Evolutionary conservation across 2,888 invertebrate genomes (phyloP).

Genomic region (Euclidia mi): DNA sequence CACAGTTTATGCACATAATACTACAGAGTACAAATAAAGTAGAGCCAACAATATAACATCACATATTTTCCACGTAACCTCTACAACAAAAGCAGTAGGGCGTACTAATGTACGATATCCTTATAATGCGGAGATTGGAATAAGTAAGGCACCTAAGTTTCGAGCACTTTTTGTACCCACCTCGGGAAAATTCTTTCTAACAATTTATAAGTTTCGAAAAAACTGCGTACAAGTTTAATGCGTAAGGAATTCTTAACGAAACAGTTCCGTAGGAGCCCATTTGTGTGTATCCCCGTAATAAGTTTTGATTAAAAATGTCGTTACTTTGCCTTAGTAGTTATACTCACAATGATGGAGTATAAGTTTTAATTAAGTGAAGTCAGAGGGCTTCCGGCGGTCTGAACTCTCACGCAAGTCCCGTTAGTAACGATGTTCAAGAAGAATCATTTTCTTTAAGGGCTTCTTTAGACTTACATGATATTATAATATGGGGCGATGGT

Average conservation of each 20-base stretch:
- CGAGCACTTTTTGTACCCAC: conserved; percentile 28
- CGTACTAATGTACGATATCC: neutral
- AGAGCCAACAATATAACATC: neutral
- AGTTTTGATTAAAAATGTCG: conserved; percentile 53
- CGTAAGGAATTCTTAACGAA: conserved; percentile 49
- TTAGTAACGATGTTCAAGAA: neutral
- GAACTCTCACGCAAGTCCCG: neutral
- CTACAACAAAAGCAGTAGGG: neutral
- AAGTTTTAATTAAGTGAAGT: conserved; percentile 4
- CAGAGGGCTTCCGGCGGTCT: neutral
- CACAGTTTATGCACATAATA: too few species aligned
- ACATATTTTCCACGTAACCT: neutral
- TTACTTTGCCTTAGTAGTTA: conserved; percentile 7
- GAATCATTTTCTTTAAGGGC: too few species aligned
- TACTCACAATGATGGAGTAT: conserved; percentile 1
- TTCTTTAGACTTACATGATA: too few species aligned
- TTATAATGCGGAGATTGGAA: conserved; percentile 7
- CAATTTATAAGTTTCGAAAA: conserved; percentile 55
- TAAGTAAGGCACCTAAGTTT: conserved; percentile 28
- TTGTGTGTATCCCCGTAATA: conserved; percentile 36
- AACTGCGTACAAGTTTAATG: conserved; percentile 53
- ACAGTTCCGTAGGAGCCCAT: conserved; percentile 35
- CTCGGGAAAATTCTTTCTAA: conserved; percentile 41
- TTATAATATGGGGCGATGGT: too few species aligned
- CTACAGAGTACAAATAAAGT: neutral